These are phyloP conservation scores for Perizoma flavofasciatum DNA, from an alignment of 2,888 invertebrate genomes.

Conservation along the genomic window DNA sequence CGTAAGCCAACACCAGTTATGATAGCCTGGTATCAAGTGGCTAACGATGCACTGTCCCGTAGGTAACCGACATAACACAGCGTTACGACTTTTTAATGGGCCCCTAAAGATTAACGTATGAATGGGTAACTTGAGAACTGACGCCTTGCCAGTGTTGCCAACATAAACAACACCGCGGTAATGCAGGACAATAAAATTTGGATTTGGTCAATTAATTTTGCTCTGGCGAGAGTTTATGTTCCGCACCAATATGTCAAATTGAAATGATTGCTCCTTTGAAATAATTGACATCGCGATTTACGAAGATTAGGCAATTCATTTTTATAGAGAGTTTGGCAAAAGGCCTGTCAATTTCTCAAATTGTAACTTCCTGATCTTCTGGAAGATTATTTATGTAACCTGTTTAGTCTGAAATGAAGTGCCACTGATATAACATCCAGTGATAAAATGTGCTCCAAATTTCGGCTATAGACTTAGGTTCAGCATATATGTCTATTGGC, in stretches of 20 bases:
- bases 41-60: slow-evolving; percentile 81
- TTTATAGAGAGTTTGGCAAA: too few relatives aligned
- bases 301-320: too few relatives aligned
- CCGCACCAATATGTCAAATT: slow-evolving; percentile 4
- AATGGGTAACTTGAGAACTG: slow-evolving; percentile 76
- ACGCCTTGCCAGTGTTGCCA: slow-evolving; percentile 60
- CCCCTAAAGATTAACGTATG: slow-evolving; percentile 75
- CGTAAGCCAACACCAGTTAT: slow-evolving; percentile 52
- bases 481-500: too few relatives aligned
- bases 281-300: background rate
- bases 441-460: too few relatives aligned
- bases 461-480: too few relatives aligned
- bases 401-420: too few relatives aligned
- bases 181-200: slow-evolving; percentile 70
- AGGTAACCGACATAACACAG: slow-evolving; percentile 55
- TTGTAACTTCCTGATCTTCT: too few relatives aligned
- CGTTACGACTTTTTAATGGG: slow-evolving; percentile 79
- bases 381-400: too few relatives aligned
- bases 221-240: slow-evolving; percentile 6
- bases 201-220: slow-evolving; percentile 53
- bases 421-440: too few relatives aligned
- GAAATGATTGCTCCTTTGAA: background rate
- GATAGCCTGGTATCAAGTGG: slow-evolving; percentile 76
- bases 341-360: too few relatives aligned
- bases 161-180: slow-evolving; percentile 67